phyloP scores from a whole-genome alignment of 1,140 invertebrate genomes.

The Cryptotermes secundus region DNA sequence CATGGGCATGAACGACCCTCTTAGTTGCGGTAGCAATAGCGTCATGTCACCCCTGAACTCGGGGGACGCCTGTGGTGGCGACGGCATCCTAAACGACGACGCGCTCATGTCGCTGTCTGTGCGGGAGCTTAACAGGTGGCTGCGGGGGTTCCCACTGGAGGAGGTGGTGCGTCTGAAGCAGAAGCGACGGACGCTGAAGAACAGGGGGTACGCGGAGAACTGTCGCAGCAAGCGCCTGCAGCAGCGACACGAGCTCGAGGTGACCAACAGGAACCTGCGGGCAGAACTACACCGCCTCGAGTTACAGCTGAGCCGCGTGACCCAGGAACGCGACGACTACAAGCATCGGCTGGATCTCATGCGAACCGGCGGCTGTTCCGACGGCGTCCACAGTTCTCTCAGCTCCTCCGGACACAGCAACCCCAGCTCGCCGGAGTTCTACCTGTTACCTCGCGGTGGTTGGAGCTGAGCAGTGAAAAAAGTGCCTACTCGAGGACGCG shows the following conservation, averaged over 20 bases:
- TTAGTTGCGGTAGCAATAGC: slow-evolving; percentile 45
- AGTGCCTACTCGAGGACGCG: background rate
- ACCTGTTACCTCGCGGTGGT: slow-evolving; percentile 30
- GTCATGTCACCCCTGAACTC: slow-evolving; percentile 43
- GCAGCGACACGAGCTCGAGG: slow-evolving; percentile 84
- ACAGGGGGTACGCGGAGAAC: slow-evolving; percentile 98
- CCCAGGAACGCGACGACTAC: slow-evolving; percentile 72
- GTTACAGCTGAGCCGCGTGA: slow-evolving; percentile 66
- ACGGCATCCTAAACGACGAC: slow-evolving; percentile 78
- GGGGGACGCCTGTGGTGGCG: slow-evolving; percentile 44
- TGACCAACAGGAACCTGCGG: slow-evolving; percentile 75
- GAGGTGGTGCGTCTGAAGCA: slow-evolving; percentile 91
- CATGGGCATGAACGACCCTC: slow-evolving; percentile 44
- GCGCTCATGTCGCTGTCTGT: slow-evolving; percentile 88
- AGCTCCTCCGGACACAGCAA: slow-evolving; percentile 37
- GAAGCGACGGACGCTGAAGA: slow-evolving; percentile 95
- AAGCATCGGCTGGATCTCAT: slow-evolving; percentile 63
- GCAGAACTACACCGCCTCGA: slow-evolving; percentile 70
- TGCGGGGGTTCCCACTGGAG: slow-evolving; percentile 90
- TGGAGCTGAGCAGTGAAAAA: slow-evolving; percentile 16
- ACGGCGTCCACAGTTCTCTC: slow-evolving; percentile 35
- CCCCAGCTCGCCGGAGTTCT: slow-evolving; percentile 44
- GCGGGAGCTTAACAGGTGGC: slow-evolving; percentile 90
- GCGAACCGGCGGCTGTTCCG: slow-evolving; percentile 38
- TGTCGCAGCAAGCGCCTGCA: slow-evolving; percentile 89